These are phyloP conservation scores for Dipodomys stephensi DNA, from an alignment of 2,113 vertebrate genomes.

Conservation along the genomic window DNA sequence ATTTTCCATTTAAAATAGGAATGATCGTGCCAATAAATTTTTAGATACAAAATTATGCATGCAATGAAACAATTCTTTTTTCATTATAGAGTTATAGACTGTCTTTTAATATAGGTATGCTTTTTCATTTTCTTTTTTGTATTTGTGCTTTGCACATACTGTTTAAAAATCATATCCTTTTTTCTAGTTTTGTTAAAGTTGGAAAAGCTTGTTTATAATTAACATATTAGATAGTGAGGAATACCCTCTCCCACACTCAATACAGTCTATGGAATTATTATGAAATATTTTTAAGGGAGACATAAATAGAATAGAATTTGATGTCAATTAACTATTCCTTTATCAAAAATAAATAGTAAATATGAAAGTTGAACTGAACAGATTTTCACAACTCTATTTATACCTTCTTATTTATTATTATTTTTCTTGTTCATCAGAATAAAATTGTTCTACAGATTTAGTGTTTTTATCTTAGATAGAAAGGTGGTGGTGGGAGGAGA, in stretches of 20 bases:
- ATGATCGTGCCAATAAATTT: slow-evolving; percentile 67
- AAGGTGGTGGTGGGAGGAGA: slow-evolving; percentile 9
- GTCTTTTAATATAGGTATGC: neutral
- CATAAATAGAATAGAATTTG: neutral
- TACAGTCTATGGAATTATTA: neutral
- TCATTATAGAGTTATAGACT: slow-evolving; percentile 11
- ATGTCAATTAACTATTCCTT: slow-evolving; percentile 18
- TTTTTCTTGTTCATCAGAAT: slow-evolving; percentile 22
- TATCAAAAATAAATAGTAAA: neutral
- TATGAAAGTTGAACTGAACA: neutral
- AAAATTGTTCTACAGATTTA: slow-evolving; percentile 7
- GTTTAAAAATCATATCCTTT: neutral
- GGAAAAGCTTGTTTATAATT: neutral
- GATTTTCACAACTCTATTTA: slow-evolving; percentile 41
- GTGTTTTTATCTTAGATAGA: neutral
- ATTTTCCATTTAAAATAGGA: slow-evolving; percentile 63
- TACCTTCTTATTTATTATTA: slow-evolving; percentile 34
- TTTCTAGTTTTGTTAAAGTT: neutral
- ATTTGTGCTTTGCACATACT: neutral
- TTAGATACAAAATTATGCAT: slow-evolving; percentile 72
- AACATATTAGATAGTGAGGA: neutral
- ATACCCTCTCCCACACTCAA: neutral
- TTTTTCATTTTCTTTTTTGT: neutral
- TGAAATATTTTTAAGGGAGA: neutral
- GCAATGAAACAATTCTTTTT: slow-evolving; percentile 34